These are phyloP conservation scores for Euplagia quadripunctaria DNA, from an alignment of 2,888 invertebrate species.

Conservation along the genomic window DNA sequence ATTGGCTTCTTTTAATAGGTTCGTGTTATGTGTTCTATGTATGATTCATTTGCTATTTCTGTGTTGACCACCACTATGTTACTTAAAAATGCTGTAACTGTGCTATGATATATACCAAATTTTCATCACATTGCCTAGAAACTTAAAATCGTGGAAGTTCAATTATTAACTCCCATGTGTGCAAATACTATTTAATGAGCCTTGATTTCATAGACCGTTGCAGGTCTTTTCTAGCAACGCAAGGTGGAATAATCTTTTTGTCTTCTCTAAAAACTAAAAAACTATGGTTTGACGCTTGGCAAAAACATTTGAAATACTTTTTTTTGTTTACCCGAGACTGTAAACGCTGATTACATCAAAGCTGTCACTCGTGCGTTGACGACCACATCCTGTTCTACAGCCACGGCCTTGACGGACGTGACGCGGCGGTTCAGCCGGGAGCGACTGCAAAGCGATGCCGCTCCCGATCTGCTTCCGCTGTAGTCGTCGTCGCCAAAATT, in stretches of 20 bases:
- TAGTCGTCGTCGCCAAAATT: background rate
- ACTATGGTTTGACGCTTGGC: background rate
- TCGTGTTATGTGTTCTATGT: constrained; percentile 17
- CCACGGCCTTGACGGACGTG: background rate
- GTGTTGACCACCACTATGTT: background rate
- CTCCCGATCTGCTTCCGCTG: background rate
- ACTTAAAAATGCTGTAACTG: background rate
- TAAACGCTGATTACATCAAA: background rate
- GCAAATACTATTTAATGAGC: background rate
- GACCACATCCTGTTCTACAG: too few relatives aligned
- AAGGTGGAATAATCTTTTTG: background rate
- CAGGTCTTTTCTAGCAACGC: background rate
- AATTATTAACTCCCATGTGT: background rate
- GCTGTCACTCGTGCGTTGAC: background rate
- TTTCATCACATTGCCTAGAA: background rate
- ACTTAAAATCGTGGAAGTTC: background rate
- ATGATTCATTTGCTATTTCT: constrained; percentile 22
- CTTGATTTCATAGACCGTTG: background rate
- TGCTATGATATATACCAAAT: background rate
- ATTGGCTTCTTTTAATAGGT: constrained; percentile 19
- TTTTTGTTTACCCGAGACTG: background rate
- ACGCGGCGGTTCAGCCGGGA: background rate
- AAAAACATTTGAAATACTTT: background rate
- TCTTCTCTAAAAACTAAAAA: background rate
- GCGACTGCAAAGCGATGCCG: background rate